A percentile compares a stretch with the other conserved stretches of the same genome.
Evolutionary conservation across 2,888 invertebrate species (phyloP).

Genomic region (Ferrisia virgata): DNA sequence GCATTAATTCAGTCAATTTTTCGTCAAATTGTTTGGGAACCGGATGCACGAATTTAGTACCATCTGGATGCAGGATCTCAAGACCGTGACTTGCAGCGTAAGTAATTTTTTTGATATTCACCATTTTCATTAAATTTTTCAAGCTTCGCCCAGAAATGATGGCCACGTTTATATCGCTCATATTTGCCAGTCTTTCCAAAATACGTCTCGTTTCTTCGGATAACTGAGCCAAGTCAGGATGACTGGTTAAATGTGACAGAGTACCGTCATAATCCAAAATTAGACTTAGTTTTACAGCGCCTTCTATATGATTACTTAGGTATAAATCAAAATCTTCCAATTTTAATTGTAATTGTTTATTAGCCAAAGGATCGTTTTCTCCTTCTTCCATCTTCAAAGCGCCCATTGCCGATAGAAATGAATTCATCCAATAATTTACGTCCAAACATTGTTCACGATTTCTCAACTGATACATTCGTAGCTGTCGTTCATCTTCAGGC

Average conservation of each 20-base stretch:
- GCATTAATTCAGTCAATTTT: slow-evolving; percentile 52
- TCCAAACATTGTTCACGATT: slow-evolving; percentile 53
- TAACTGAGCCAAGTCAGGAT: slow-evolving; percentile 54
- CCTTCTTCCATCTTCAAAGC: slow-evolving; percentile 51
- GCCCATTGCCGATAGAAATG: slow-evolving; percentile 53
- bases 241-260: slow-evolving; percentile 54
- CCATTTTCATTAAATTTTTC: slow-evolving; percentile 54
- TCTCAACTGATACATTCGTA: slow-evolving; percentile 55
- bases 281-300: slow-evolving; percentile 53
- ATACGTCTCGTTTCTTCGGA: slow-evolving; percentile 54
- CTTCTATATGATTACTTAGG: slow-evolving; percentile 52
- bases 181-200: slow-evolving; percentile 53
- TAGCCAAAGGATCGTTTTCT: slow-evolving; percentile 50
- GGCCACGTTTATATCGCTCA: slow-evolving; percentile 54
- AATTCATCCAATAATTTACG: slow-evolving; percentile 54
- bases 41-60: slow-evolving; percentile 54
- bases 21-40: slow-evolving; percentile 54
- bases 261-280: slow-evolving; percentile 56
- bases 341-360: slow-evolving; percentile 53
- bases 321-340: slow-evolving; percentile 54
- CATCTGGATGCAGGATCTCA: slow-evolving; percentile 55
- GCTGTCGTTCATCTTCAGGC: slow-evolving; percentile 54
- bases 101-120: slow-evolving; percentile 54
- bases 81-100: slow-evolving; percentile 56
- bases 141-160: slow-evolving; percentile 55